phyloP scores from a whole-genome alignment of 1,140 invertebrate species.

The Macrobrachium nipponense region DNA sequence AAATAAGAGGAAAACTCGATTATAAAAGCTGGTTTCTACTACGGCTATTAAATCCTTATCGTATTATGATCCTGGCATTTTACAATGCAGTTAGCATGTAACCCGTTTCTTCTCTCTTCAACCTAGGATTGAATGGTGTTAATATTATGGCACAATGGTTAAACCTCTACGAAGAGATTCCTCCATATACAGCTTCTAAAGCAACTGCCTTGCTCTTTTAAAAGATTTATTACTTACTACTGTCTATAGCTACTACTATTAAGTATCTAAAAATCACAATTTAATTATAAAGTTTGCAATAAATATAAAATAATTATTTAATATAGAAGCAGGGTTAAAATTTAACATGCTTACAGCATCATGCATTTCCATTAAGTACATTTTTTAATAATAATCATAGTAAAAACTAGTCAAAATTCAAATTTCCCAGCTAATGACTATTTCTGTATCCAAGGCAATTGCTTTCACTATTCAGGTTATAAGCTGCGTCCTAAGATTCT shows the following conservation, averaged over 20 bases:
- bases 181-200: slow-evolving; percentile 45
- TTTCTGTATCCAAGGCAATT: slow-evolving; percentile 34
- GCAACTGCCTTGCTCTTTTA: slow-evolving; percentile 49
- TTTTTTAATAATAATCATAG: background rate
- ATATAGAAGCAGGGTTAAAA: no score
- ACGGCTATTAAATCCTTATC: slow-evolving; percentile 28
- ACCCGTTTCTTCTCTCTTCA: slow-evolving; percentile 58
- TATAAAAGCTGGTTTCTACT: slow-evolving; percentile 16
- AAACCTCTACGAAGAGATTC: slow-evolving; percentile 36
- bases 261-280: background rate
- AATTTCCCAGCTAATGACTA: slow-evolving; percentile 20
- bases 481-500: slow-evolving; percentile 29
- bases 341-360: no score
- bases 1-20: no score
- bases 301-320: no score
- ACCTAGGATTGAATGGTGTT: slow-evolving; percentile 55
- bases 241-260: slow-evolving; percentile 2
- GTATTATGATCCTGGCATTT: slow-evolving; percentile 44
- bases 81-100: slow-evolving; percentile 47
- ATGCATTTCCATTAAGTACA: background rate
- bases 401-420: background rate
- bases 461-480: slow-evolving; percentile 29
- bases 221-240: background rate
- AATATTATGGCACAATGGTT: slow-evolving; percentile 55
- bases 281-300: background rate